Percentiles rank a stretch among this genome's conserved stretches.
phyloP scores from a whole-genome alignment of 2,888 invertebrate genomes.

The Scaptodrosophila latifasciaeformis region DNA sequence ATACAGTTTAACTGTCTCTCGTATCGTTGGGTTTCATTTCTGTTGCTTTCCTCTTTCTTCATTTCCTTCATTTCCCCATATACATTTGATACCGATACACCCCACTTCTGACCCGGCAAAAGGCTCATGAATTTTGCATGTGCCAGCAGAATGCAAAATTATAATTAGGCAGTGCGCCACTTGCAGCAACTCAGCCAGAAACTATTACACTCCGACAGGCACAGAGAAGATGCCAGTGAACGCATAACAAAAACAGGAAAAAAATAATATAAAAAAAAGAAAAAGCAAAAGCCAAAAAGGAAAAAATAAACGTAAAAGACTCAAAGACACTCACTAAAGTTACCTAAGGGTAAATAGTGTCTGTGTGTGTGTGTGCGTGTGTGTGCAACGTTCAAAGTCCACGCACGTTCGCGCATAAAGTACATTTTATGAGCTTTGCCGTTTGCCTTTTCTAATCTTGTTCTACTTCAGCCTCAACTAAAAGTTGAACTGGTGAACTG shows the following conservation, averaged over 20 bases:
- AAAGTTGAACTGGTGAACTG: too few relatives aligned
- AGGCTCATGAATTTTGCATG: conserved; percentile 63
- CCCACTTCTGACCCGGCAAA: too few relatives aligned
- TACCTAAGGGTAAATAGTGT: too few relatives aligned
- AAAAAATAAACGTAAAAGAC: too few relatives aligned
- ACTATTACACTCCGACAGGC: too few relatives aligned
- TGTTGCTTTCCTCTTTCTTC: background rate
- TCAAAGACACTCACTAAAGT: too few relatives aligned
- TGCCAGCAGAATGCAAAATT: conserved; percentile 63
- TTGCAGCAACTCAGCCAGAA: too few relatives aligned
- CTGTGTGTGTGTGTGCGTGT: background rate
- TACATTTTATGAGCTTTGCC: conserved; percentile 60
- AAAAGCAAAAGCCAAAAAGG: conserved; percentile 8
- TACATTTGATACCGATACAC: too few relatives aligned
- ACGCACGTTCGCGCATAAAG: conserved; percentile 64
- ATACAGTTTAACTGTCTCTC: too few relatives aligned
- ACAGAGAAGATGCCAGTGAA: conserved; percentile 6
- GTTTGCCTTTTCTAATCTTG: background rate
- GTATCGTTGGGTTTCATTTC: background rate
- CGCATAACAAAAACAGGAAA: conserved; percentile 13
- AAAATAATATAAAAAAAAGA: too few relatives aligned
- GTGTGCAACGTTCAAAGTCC: conserved; percentile 32
- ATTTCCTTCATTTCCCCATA: background rate
- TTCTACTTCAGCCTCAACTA: too few relatives aligned
- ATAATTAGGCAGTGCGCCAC: conserved; percentile 55